phyloP scores from a whole-genome alignment of 1,140 invertebrate species.

The Hyles vespertilio region DNA sequence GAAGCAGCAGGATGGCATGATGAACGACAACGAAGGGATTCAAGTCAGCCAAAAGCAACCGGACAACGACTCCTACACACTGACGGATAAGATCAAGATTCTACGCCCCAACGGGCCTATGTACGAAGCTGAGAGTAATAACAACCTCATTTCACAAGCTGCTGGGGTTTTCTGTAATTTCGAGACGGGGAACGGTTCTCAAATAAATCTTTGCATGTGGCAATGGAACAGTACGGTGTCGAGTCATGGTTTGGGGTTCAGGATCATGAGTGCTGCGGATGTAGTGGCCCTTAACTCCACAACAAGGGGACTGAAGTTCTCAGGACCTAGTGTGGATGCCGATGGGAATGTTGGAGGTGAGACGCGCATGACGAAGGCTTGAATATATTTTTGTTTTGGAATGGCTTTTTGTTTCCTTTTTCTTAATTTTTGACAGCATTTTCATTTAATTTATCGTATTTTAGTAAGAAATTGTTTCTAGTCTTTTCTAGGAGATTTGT shows the following conservation, averaged over 20 bases:
- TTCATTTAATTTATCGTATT: too few relatives aligned
- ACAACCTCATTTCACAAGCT: slow-evolving; percentile 54
- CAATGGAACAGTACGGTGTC: slow-evolving; percentile 63
- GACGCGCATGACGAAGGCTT: slow-evolving; percentile 9
- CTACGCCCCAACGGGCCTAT: slow-evolving; percentile 34
- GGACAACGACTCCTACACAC: slow-evolving; percentile 44
- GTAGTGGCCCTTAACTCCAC: slow-evolving; percentile 48
- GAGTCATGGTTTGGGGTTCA: slow-evolving; percentile 54
- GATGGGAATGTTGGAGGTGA: slow-evolving; percentile 64
- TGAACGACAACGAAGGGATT: slow-evolving; percentile 67
- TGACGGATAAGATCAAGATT: slow-evolving; percentile 46
- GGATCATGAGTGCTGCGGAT: slow-evolving; percentile 49
- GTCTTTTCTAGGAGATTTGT: too few relatives aligned
- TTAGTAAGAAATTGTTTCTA: too few relatives aligned
- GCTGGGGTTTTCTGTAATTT: slow-evolving; percentile 67
- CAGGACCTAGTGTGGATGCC: slow-evolving; percentile 62
- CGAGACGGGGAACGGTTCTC: slow-evolving; percentile 39
- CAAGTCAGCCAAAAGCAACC: slow-evolving; percentile 39
- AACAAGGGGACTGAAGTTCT: slow-evolving; percentile 46
- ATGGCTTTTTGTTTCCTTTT: neutral
- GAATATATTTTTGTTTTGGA: neutral
- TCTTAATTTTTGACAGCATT: too few relatives aligned
- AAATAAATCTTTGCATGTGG: slow-evolving; percentile 62
- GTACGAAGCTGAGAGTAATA: slow-evolving; percentile 44
- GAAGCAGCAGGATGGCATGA: slow-evolving; percentile 45